These are phyloP conservation scores for Drosophila setosimentum DNA, from an alignment of 2,888 invertebrate species.

Conservation along the genomic window DNA sequence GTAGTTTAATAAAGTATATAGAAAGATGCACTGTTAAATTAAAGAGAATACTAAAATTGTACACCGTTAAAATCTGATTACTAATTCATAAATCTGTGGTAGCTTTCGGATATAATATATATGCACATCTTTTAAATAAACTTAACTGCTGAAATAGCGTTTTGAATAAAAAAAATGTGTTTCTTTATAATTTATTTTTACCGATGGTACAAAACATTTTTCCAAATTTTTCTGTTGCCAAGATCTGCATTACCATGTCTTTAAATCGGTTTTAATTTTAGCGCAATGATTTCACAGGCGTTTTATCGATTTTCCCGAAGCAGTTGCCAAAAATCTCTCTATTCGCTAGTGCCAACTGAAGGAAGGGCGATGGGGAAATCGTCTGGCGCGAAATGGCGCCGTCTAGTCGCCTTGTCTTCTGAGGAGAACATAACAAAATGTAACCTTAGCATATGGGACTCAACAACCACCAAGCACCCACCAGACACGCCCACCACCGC, in stretches of 20 bases:
- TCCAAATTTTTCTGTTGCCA: background rate
- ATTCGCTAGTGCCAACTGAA: constrained; percentile 14
- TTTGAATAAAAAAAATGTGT: background rate
- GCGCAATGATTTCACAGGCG: constrained; percentile 52
- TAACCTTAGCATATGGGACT: constrained; percentile 73
- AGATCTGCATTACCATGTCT: constrained; percentile 13
- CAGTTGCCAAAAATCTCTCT: constrained; percentile 54
- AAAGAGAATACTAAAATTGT: no score
- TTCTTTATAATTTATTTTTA: background rate
- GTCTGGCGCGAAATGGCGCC: constrained; percentile 63
- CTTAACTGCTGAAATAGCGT: background rate
- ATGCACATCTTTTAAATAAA: background rate
- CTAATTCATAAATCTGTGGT: background rate
- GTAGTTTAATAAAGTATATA: background rate
- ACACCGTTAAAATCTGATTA: background rate
- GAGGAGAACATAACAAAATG: constrained; percentile 55
- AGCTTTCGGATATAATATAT: background rate
- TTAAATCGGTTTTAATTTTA: constrained; percentile 56
- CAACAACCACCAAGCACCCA: constrained; percentile 9
- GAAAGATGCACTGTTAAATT: background rate
- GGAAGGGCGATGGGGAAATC: constrained; percentile 16
- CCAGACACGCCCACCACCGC: constrained; percentile 20
- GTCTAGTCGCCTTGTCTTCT: constrained; percentile 63
- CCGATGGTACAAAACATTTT: background rate
- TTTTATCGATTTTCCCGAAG: constrained; percentile 63